Percentiles rank a stretch among this genome's conserved stretches.
Conservation (phyloP, 1,140 invertebrate genomes). For the Euglossa dilemma region DNA sequence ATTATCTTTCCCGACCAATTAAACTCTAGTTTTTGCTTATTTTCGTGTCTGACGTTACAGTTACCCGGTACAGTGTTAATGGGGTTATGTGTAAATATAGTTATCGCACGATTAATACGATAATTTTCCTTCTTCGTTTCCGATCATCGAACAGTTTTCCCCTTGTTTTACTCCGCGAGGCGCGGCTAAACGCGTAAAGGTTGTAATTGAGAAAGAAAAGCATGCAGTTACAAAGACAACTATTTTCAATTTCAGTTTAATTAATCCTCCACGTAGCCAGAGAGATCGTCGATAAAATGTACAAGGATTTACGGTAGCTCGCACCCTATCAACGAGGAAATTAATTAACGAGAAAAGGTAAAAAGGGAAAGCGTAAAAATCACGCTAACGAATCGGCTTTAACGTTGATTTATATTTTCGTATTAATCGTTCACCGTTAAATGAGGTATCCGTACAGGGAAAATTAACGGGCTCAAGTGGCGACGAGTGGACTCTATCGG, state of each 20-base stretch:
- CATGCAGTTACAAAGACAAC: not conserved
- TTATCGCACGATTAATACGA: too few species aligned
- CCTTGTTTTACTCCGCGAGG: not conserved
- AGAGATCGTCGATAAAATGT: conserved; percentile 10
- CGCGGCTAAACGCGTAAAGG: not conserved
- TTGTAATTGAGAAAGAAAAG: not conserved
- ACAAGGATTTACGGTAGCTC: not conserved
- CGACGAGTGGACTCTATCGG: not conserved
- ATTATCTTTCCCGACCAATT: too few species aligned
- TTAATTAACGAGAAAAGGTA: not conserved
- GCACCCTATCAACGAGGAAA: not conserved
- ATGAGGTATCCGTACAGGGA: not conserved
- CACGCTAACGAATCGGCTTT: not conserved
- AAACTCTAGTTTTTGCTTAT: too few species aligned
- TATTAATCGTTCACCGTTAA: not conserved
- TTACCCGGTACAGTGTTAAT: too few species aligned
- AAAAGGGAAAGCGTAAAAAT: not conserved
- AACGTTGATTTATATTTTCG: not conserved
- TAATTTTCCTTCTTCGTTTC: too few species aligned
- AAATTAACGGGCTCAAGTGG: conserved; percentile 13
- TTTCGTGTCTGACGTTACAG: too few species aligned
- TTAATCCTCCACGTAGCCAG: not conserved
- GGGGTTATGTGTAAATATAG: too few species aligned
- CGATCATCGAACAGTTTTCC: not conserved
- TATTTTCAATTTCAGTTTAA: conserved; percentile 1